phyloP scores from a whole-genome alignment of 1,140 invertebrate species.

The Sesamia nonagrioides region DNA sequence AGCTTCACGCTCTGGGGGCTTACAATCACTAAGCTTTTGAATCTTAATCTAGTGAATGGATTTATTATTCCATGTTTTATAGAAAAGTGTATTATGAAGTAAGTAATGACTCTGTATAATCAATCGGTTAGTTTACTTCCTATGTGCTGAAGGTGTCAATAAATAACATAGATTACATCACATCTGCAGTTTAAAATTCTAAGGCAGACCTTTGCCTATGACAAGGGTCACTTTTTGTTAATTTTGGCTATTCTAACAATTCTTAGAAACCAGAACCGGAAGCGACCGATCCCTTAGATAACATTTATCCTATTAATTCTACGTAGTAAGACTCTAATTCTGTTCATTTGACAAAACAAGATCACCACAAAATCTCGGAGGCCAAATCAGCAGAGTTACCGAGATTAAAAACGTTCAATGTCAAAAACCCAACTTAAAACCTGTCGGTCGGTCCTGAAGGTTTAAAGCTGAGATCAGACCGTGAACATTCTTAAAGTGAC shows the following conservation, averaged over 20 bases:
- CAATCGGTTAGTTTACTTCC: neutral
- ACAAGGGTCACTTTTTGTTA: neutral
- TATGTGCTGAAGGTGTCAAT: neutral
- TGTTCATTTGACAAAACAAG: neutral
- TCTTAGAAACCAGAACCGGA: neutral
- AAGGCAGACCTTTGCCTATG: neutral
- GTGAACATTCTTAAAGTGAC: too few relatives aligned
- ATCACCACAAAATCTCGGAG: neutral
- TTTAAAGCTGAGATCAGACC: too few relatives aligned
- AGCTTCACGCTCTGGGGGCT: slow-evolving; percentile 57
- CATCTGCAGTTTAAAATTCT: slow-evolving; percentile 11
- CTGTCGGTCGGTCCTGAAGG: too few relatives aligned
- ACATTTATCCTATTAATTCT: neutral
- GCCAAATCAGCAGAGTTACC: too few relatives aligned
- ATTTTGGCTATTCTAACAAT: neutral
- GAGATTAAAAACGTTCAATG: too few relatives aligned
- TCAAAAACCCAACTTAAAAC: too few relatives aligned
- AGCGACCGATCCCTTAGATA: neutral
- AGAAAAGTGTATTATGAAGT: neutral
- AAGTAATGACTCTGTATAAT: slow-evolving; percentile 16
- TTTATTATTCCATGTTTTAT: slow-evolving; percentile 34
- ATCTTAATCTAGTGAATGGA: slow-evolving; percentile 31
- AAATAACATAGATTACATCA: neutral
- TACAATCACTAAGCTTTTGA: slow-evolving; percentile 54
- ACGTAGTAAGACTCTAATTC: too few relatives aligned